Percentiles rank a stretch among this genome's conserved stretches.
Conservation (phyloP, 2,888 invertebrate genomes). For the Esperia sulphurella region DNA sequence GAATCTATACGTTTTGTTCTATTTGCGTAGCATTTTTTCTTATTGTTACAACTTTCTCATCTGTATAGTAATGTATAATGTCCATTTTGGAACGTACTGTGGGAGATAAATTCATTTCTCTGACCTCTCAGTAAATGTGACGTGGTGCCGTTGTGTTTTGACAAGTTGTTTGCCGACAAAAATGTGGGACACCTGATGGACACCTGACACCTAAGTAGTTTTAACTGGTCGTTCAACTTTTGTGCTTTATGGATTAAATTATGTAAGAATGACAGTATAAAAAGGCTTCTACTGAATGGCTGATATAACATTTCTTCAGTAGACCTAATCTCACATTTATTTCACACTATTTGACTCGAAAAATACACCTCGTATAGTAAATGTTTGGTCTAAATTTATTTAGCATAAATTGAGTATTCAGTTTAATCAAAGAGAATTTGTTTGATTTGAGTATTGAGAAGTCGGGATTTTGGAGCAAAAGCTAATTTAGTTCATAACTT, state of each 20-base stretch:
- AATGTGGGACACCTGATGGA: conserved; percentile 57
- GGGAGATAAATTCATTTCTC: conserved; percentile 26
- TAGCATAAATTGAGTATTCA: too few species aligned
- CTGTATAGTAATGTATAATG: conserved; percentile 24
- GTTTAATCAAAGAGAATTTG: too few species aligned
- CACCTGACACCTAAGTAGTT: conserved; percentile 32
- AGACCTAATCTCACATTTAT: too few species aligned
- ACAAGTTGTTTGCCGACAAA: conserved; percentile 51
- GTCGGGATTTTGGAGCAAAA: too few species aligned
- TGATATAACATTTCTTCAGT: too few species aligned
- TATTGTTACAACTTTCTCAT: conserved; percentile 7
- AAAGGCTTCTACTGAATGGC: too few species aligned
- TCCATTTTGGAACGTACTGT: conserved; percentile 6
- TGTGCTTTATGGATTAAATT: conserved; percentile 12
- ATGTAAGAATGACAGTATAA: conserved; percentile 10
- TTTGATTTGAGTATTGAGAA: too few species aligned
- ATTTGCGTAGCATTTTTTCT: neutral
- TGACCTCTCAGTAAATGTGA: conserved; percentile 26
- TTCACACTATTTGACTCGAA: too few species aligned
- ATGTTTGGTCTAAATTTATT: too few species aligned
- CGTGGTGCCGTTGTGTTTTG: conserved; percentile 58
- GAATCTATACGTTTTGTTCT: conserved; percentile 23
- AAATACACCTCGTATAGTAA: too few species aligned
- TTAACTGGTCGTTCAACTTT: conserved; percentile 7
- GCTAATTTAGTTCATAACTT: too few species aligned